Evolutionary conservation across 2,113 vertebrate species (phyloP), one percentile per base, ranked within the genome.

Genomic region (Perccottus glenii): DNA sequence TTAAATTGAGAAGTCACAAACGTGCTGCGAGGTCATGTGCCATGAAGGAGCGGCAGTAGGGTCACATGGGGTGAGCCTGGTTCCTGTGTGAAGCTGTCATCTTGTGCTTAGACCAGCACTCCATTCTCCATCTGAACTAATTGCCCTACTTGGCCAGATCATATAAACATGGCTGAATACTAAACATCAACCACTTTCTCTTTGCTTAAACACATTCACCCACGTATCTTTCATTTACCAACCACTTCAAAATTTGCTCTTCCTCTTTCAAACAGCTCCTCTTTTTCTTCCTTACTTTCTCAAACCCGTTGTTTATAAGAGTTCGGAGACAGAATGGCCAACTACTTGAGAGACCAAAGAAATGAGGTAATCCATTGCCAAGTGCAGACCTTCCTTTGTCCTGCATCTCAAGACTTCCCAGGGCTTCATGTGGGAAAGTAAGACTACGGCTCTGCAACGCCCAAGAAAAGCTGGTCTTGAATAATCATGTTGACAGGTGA

Each of bases 351-450:
- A 75, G 69, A 85, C 85, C 85, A 88, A 89, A 87, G 68, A 56
- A 70, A 89, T 92, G 90, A 92, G 88, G 89, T 91, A 89, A 91
- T 88, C 82, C 77, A 60, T 45, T 65, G 58, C 63, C 61, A 77
- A 82, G 59, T 80, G 80, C 74, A 58, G 72, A 77, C 67, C 68
- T n/a, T 65, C 73, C 60, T 88, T 90, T 90, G 86, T 92, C 72
- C 70, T 6, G 9, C 53, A 69, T 74, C 84, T 81, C 78, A 75
- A 84, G 84, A 86, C 87, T 87, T 88, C 87, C 87, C 88, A 81
- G 77, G 75, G 86, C 60, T 85, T 78, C 78, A 89, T 84, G 84
- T 92, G 90, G 89, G 90, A 92, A 92, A 88, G 76, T 78, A 84
- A 75, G 80, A 83, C 76, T 79, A 82, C 73, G 61, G 19, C 70